Conservation (phyloP, 2,113 vertebrate species). For the Tachysurus fulvidraco region DNA sequence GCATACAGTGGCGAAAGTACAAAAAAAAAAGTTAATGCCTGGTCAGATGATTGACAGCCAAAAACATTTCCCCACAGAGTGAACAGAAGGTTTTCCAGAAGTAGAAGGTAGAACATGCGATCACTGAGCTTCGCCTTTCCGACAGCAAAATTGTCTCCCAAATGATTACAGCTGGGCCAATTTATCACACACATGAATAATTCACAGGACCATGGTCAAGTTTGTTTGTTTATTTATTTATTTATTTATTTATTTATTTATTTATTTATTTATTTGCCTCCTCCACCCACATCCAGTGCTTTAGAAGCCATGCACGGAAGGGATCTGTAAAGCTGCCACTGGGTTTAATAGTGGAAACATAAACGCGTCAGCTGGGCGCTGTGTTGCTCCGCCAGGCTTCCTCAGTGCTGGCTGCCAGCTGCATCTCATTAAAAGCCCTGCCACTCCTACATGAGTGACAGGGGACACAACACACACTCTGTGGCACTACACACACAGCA, state of each 20-base stretch:
- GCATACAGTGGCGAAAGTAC: slow-evolving; percentile 4
- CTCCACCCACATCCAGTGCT: slow-evolving; percentile 48
- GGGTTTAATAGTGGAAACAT: slow-evolving; percentile 52
- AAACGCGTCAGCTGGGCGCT: slow-evolving; percentile 31
- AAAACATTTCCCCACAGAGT: slow-evolving; percentile 5
- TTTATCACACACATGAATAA: slow-evolving; percentile 71
- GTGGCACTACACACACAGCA: slow-evolving; percentile 14
- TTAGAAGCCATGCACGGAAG: slow-evolving; percentile 43
- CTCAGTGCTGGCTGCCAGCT: slow-evolving; percentile 36
- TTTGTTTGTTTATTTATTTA: slow-evolving; percentile 21
- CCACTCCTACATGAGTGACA: slow-evolving; percentile 42
- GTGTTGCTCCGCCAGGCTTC: slow-evolving; percentile 4
- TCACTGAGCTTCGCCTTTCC: slow-evolving; percentile 46
- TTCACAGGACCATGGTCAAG: slow-evolving; percentile 54
- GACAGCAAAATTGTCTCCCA: slow-evolving; percentile 57
- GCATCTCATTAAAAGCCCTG: slow-evolving; percentile 50
- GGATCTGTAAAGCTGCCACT: slow-evolving; percentile 47
- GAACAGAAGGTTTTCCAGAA: slow-evolving; percentile 45
- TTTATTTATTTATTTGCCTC: slow-evolving; percentile 27
- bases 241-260: slow-evolving; percentile 24
- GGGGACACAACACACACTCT: slow-evolving; percentile 23
- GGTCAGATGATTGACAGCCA: slow-evolving; percentile 45
- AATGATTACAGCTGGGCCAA: slow-evolving; percentile 66
- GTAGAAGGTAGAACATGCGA: slow-evolving; percentile 53
- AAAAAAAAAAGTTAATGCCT: slow-evolving; percentile 32